phyloP scores from a whole-genome alignment of 1,140 invertebrate genomes.

The Riptortus pedestris region DNA sequence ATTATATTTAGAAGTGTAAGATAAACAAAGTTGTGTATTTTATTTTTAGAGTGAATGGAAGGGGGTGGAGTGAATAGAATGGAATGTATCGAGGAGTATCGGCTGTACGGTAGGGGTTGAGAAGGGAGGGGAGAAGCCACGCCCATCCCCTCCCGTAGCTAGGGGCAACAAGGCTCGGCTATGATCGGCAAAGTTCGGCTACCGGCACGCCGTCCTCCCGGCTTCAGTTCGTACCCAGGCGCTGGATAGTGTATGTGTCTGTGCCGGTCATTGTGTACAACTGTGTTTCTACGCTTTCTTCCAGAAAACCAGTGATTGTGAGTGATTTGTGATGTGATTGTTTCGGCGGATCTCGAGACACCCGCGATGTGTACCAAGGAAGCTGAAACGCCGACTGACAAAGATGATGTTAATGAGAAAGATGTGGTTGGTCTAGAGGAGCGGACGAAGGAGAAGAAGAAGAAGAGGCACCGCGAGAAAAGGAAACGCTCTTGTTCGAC shows the following conservation, averaged over 20 bases:
- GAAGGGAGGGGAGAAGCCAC: conserved; percentile 2
- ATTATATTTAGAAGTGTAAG: too few relatives aligned
- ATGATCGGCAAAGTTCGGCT: background rate
- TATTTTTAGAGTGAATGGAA: background rate
- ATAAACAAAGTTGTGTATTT: too few relatives aligned
- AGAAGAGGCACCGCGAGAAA: conserved; percentile 23
- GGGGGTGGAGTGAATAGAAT: background rate
- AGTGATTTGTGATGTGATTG: conserved; percentile 17
- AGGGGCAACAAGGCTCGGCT: background rate
- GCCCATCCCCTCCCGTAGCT: background rate
- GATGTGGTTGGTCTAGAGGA: background rate
- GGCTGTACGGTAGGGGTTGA: background rate
- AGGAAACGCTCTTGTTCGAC: conserved; percentile 29
- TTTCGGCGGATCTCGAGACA: background rate
- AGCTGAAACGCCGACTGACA: conserved; percentile 15
- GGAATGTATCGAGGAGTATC: conserved; percentile 3
- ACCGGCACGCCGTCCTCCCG: background rate
- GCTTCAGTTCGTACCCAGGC: conserved; percentile 1
- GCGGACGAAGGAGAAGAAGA: conserved; percentile 19
- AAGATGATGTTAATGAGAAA: background rate
- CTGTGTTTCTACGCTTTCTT: background rate
- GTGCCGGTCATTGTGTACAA: background rate
- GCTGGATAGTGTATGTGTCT: background rate
- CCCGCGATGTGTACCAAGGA: background rate
- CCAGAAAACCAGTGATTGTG: background rate